Conservation (phyloP, 37 sponge, comb jelly and placozoan genomes). For the Cladorhizidae sp. region DNA sequence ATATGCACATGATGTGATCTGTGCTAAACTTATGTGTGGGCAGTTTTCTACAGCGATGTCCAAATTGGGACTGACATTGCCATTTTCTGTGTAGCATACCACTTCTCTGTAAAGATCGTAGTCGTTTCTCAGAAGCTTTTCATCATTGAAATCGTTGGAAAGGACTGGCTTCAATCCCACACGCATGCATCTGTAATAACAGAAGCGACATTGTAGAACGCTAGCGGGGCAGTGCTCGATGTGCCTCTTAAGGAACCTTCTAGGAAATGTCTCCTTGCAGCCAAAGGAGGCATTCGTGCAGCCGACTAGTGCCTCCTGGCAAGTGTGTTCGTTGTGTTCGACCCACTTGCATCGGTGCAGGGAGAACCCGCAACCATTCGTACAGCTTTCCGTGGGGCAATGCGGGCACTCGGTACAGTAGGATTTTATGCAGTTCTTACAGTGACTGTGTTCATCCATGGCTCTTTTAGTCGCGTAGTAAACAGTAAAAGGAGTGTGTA, state of each 20-base stretch:
- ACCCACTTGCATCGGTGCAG: slow-evolving; percentile 58
- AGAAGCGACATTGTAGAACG: slow-evolving; percentile 30
- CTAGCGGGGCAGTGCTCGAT: slow-evolving; percentile 69
- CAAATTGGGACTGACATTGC: neutral
- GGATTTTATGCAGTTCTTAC: slow-evolving; percentile 1
- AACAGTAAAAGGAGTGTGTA: no score
- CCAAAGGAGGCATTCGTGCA: slow-evolving; percentile 57
- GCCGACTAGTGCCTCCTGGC: slow-evolving; percentile 26
- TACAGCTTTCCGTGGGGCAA: slow-evolving; percentile 50
- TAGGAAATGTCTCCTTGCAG: slow-evolving; percentile 18
- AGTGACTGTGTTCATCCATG: slow-evolving; percentile 12
- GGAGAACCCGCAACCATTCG: slow-evolving; percentile 39
- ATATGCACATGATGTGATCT: neutral
- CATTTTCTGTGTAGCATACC: neutral
- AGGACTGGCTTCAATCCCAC: neutral
- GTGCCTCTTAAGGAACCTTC: slow-evolving; percentile 29
- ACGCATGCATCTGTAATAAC: neutral
- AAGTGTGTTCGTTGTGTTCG: slow-evolving; percentile 45
- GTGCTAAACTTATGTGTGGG: neutral
- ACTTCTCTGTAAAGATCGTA: neutral
- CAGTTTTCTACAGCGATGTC: neutral
- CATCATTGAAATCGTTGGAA: slow-evolving; percentile 9
- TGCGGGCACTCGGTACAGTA: neutral
- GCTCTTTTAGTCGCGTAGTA: no score
- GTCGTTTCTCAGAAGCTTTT: slow-evolving; percentile 29